A percentile compares a stretch with the other conserved stretches of the same genome.
These are phyloP conservation scores for Ammodytes dubius DNA, from an alignment of 2,113 vertebrate species.

Conservation along the genomic window DNA sequence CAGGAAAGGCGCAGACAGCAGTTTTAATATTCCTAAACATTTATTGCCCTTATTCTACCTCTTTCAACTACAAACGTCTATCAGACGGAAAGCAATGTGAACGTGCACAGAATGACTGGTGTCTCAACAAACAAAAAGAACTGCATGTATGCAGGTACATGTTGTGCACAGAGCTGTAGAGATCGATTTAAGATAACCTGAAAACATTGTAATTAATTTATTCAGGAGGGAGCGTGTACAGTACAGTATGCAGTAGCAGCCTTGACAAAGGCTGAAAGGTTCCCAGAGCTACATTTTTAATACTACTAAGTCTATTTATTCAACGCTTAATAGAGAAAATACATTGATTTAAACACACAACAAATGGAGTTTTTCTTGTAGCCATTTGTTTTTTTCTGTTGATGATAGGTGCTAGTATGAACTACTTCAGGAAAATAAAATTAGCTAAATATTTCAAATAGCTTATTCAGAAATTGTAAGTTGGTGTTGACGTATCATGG, in stretches of 20 bases:
- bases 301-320: constrained; percentile 3
- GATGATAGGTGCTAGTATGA: no score
- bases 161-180: background rate
- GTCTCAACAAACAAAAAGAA: background rate
- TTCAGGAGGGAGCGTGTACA: background rate
- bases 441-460: no score
- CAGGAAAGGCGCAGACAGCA: constrained; percentile 10
- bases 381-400: no score
- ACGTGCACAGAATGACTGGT: background rate
- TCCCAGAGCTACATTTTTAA: background rate
- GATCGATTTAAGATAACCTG: constrained; percentile 4
- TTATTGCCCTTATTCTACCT: background rate
- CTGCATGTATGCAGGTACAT: background rate
- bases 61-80: background rate
- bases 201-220: background rate
- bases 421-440: no score
- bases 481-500: no score
- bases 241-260: constrained; percentile 3
- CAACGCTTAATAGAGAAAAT: background rate
- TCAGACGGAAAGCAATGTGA: background rate
- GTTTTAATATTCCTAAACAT: background rate
- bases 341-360: constrained; percentile 4
- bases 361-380: no score
- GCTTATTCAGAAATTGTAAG: no score
- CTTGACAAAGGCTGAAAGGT: background rate